Conservation (phyloP, 1,140 invertebrate genomes). For the Brachionus rotundiformis region DNA sequence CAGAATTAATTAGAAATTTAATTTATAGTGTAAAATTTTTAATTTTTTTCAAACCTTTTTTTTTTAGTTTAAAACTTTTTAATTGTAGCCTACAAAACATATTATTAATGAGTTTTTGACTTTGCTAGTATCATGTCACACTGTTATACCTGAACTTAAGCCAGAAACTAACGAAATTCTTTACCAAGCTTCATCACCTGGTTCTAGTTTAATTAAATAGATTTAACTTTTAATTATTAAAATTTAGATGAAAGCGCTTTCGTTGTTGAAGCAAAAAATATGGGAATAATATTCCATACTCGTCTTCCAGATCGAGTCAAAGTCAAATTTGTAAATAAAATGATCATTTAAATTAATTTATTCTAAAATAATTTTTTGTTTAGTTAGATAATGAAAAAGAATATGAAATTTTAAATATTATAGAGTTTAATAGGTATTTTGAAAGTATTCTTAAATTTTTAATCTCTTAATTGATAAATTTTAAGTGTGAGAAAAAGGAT, state of each 20-base stretch:
- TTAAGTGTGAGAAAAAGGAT: conserved; percentile 80
- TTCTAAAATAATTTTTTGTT: conserved; percentile 54
- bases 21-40: neutral
- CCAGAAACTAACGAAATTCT: conserved; percentile 66
- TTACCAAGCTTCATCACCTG: conserved; percentile 96
- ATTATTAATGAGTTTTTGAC: conserved; percentile 27
- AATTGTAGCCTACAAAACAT: neutral
- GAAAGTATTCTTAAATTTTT: neutral
- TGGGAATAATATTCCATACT: conserved; percentile 86
- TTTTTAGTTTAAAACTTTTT: too few species aligned
- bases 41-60: neutral
- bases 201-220: neutral
- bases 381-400: conserved; percentile 69
- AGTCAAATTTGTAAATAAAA: conserved; percentile 28
- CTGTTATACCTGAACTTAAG: conserved; percentile 47
- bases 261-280: conserved; percentile 81
- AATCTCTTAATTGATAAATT: neutral
- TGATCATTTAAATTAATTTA: conserved; percentile 36
- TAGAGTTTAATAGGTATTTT: conserved; percentile 81
- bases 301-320: conserved; percentile 63
- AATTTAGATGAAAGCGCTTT: conserved; percentile 81
- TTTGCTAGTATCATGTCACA: conserved; percentile 35
- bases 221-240: neutral
- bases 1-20: conserved; percentile 6
- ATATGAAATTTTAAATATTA: conserved; percentile 88